Evolutionary conservation across 2,797 vertebrate species (phyloP), one percentile per base, ranked within the genome.

Genomic region (Crenichthys baileyi): DNA sequence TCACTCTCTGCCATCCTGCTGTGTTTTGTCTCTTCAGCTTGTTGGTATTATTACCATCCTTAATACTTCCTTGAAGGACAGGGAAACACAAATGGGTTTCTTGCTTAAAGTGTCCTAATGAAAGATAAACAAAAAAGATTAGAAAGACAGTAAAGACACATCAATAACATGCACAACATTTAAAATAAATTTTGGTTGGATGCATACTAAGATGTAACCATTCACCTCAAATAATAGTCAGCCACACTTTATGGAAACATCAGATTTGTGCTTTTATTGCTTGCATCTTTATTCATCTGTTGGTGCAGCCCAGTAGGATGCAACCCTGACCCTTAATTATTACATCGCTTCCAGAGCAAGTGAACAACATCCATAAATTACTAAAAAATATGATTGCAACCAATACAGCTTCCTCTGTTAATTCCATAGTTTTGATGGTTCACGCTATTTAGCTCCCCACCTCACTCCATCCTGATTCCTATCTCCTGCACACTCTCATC

Each of bases 351-450:
- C 18, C 12, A 55, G 20, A 36, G 50, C 71, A 55, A 55, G 26
- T 56, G 29, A 56, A 56, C 31, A 73, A 73, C 24, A 56, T 41
- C 12, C 31, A 41, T 2, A 56, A 39, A 39, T 56, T 73, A 48
- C 41, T 4, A 46, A 61, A 56, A 3, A 46, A 60, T 9, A 22
- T 46, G 36, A 44, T 60, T 7, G 24, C 24, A 26, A 61, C 55
- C 11, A 61, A 61, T 48, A 44, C 56, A 26, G 8, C n/a, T 46
- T 70, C 36, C 73, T 78, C 77, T 86, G 86, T 70, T 85, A 79
- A 87, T 89, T 91, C 85, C 83, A 83, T 83, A 70, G 78, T 73
- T 83, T 70, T 72, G 58, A 85, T 78, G 65, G 67, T 81, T 77
- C 68, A 81, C 79, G 75, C 82, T 86, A 82, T 81, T 81, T 79